Base-by-base conservation (phyloP, 2,888 invertebrate genomes). In the Ferrisia virgata region DNA sequence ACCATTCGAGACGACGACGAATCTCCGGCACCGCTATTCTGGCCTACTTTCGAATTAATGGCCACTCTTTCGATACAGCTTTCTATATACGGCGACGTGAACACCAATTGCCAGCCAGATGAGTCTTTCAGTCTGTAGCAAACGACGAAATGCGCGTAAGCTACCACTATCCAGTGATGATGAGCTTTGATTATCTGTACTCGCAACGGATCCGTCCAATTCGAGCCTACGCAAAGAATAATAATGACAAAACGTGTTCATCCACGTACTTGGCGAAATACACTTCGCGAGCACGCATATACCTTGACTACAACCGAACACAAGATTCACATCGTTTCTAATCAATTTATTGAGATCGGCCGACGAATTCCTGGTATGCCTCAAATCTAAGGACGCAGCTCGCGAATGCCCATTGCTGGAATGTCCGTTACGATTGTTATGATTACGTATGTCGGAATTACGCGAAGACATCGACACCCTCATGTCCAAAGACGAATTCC, bases 101-200 rank as follows among this genome's bases (percentile, higher is more conserved):
- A 98, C 11, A 95, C 94, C 87, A 95, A 93, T 88, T 97, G 96
- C 98, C 98, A 99, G 6, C 98, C 98, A 86, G 95, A 95, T 0
- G 97, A 96, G 89, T 99, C 98, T 89, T 97, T 98, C 88, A 98
- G 92, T 88, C 98, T 92, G 84, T 85, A 85, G 82, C 53, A 81
- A 11, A 81, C 58, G 31, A 53, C 58, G 47, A 83, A 97, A 89
- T 98, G 96, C 85, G 96, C 94, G 89, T 98, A 98, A 0, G 97
- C 98, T 28, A 97, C 97, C 28, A 96, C 96, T 86, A 99, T 95
- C 96, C 98, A 98, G 89, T 98, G 98, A 89, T 98, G 97, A 90
- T 99, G 98, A 3, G 98, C 98, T 88, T 96, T 95, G 86, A 98
- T 95, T 81, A 96, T 95, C 90, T 96, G 95, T 53, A 97, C 97